Percentiles rank a stretch among this genome's conserved stretches.
phyloP scores from a whole-genome alignment of 2,797 vertebrate species.

The Enteromius treurensis region DNA sequence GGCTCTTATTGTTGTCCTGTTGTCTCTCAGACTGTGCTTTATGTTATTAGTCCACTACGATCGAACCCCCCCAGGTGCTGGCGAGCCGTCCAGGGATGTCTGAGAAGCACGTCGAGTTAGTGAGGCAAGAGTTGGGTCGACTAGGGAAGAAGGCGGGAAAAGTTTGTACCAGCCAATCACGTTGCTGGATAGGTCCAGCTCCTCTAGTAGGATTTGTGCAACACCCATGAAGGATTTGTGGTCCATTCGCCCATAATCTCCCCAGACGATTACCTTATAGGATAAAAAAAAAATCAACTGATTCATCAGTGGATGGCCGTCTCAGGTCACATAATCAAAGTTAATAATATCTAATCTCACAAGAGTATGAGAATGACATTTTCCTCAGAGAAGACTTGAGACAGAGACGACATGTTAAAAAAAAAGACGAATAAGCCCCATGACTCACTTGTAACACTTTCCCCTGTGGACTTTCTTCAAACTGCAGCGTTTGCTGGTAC shows the following conservation, averaged over 20 bases:
- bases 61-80: conserved; percentile 89
- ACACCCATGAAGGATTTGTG: conserved; percentile 99
- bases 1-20: conserved; percentile 77
- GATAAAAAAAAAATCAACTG: conserved; percentile 4
- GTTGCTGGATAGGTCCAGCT: conserved; percentile 96
- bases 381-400: not conserved
- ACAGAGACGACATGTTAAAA: not conserved
- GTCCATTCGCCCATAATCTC: conserved; percentile 98
- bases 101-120: conserved; percentile 95
- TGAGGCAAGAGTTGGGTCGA: conserved; percentile 95
- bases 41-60: conserved; percentile 83
- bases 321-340: conserved; percentile 13
- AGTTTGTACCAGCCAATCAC: conserved; percentile 99
- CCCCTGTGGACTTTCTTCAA: conserved; percentile 96
- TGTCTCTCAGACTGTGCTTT: conserved; percentile 58
- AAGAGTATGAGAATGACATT: not conserved
- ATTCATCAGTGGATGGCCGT: conserved; percentile 2
- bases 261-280: conserved; percentile 95
- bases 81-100: conserved; percentile 94
- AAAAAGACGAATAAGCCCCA: not conserved
- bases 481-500: conserved; percentile 95
- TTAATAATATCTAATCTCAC: conserved; percentile 32
- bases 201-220: conserved; percentile 97
- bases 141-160: conserved; percentile 96
- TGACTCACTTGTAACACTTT: conserved; percentile 97